These are phyloP conservation scores for Lota lota DNA, from an alignment of 2,113 vertebrate genomes.

Conservation along the genomic window DNA sequence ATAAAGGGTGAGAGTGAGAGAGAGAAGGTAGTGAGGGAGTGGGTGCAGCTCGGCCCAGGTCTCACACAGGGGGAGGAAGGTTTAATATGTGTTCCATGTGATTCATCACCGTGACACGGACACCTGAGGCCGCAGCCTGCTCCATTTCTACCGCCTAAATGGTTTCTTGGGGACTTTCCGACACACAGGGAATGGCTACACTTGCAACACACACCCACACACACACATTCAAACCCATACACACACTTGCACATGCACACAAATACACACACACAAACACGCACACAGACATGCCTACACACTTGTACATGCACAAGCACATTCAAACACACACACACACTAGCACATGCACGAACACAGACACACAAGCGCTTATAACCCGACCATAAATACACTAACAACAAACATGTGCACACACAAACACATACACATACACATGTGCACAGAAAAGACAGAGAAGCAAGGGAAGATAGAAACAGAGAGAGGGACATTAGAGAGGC, in stretches of 20 bases:
- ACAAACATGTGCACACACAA: not conserved
- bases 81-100: conserved; percentile 72
- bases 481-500: conserved; percentile 51
- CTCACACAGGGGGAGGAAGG: conserved; percentile 42
- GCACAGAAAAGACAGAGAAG: not conserved
- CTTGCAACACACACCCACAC: conserved; percentile 22
- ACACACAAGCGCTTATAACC: too few relatives aligned
- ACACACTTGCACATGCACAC: conserved; percentile 22
- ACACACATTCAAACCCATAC: conserved; percentile 20
- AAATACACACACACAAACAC: conserved; percentile 3
- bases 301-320: too few relatives aligned
- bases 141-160: conserved; percentile 69
- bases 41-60: not conserved
- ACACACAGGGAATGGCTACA: not conserved
- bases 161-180: conserved; percentile 69
- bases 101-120: conserved; percentile 72
- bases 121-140: conserved; percentile 68
- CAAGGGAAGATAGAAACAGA: conserved; percentile 19
- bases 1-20: not conserved
- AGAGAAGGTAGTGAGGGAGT: too few relatives aligned
- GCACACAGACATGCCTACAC: not conserved
- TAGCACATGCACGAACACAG: not conserved
- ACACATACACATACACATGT: not conserved
- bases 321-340: not conserved
- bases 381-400: not conserved